Evolutionary conservation across 2,888 invertebrate genomes (phyloP), one percentile per base, ranked within the genome.

Genomic region (Shargacucullia verbasci): DNA sequence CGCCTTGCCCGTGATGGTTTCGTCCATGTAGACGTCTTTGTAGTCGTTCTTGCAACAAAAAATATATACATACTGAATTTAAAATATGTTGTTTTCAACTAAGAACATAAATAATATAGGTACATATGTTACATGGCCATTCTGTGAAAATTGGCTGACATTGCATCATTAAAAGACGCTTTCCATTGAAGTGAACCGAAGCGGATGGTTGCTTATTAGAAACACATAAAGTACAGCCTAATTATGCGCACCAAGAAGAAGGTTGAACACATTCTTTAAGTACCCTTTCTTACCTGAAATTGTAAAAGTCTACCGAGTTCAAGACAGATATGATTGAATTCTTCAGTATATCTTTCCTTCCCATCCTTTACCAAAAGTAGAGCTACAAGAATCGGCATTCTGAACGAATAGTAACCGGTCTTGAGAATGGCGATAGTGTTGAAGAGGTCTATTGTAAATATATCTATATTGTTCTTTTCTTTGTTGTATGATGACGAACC

Each of bases 311-410:
- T 31, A 0, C 49, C 65, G 33, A 64, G n/a, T 4, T 57, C 46
- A 3, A 13, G 11, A 15, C 52, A 52, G 11, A 63, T 47, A 10
- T 63, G 39, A 2, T 27, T 6, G 29, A 58, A 27, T 40, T 70
- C 65, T 12, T 46, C 10, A n/a, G 40, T 58, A 10, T 34, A 33
- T 33, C 39, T 45, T 11, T 39, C n/a, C 13, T 70, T 27, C 1
- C 59, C 52, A 38, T 67, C 39, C 15, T 53, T 70, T n/a, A 63
- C 25, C 13, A 67, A 15, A 8, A 58, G 15, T 4, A 67, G 29
- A n/a, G 48, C 12, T 11, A 37, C 2, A 33, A 58, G 41, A 33
- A 70, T 37, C 1, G 67, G 71, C 14, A 47, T 10, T 10, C 38
- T 38, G 49, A 58, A 53, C 2, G 13, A 40, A 2, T 39, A 27